Percentiles rank a stretch among this genome's conserved stretches.
phyloP scores from a whole-genome alignment of 1,140 invertebrate genomes.

The Caerostris darwini region DNA sequence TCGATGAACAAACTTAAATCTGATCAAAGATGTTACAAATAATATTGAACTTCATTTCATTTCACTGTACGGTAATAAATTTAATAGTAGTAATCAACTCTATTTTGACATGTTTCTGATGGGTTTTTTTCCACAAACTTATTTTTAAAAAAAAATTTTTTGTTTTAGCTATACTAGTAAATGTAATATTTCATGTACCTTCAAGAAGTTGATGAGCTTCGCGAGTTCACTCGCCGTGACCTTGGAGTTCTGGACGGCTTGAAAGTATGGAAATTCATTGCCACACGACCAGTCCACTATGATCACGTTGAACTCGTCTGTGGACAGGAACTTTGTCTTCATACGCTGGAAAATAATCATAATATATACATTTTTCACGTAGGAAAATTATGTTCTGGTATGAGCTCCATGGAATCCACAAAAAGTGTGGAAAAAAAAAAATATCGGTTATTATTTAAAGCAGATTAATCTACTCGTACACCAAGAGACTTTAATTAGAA shows the following conservation, averaged over 20 bases:
- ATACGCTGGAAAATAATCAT: constrained; percentile 25
- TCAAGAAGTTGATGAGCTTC: constrained; percentile 81
- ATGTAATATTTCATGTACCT: constrained; percentile 50
- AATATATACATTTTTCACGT: neutral
- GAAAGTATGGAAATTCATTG: constrained; percentile 83
- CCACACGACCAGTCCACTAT: constrained; percentile 82
- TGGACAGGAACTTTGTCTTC: constrained; percentile 64
- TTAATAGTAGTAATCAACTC: too few relatives aligned
- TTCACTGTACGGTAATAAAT: too few relatives aligned
- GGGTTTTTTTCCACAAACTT: too few relatives aligned
- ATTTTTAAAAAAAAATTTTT: too few relatives aligned
- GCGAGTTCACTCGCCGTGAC: constrained; percentile 85
- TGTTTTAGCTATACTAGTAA: too few relatives aligned
- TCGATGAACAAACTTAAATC: too few relatives aligned
- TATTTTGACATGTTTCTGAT: too few relatives aligned
- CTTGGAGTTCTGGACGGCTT: constrained; percentile 86
- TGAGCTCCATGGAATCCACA: neutral
- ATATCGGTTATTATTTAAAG: neutral
- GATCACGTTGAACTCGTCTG: constrained; percentile 81
- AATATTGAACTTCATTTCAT: too few relatives aligned
- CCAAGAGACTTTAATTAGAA: too few relatives aligned
- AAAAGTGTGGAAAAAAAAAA: neutral
- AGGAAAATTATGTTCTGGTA: neutral
- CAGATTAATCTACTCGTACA: too few relatives aligned
- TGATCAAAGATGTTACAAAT: too few relatives aligned